These are phyloP conservation scores for Dromius quadrimaculatus DNA, from an alignment of 2,888 invertebrate species.

Conservation along the genomic window DNA sequence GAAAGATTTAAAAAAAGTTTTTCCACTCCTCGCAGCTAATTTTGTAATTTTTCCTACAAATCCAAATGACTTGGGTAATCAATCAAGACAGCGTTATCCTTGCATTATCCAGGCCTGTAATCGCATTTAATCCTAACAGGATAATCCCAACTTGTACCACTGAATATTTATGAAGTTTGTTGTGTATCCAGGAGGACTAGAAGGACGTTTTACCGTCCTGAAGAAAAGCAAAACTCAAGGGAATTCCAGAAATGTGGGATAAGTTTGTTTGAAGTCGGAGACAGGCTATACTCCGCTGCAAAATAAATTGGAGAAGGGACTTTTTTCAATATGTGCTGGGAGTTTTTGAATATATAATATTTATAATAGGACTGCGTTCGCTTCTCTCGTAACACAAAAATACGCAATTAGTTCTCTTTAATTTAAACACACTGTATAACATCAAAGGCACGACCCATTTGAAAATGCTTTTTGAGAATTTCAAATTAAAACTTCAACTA, in stretches of 20 bases:
- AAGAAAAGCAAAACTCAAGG: background rate
- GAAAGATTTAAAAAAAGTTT: too few species aligned
- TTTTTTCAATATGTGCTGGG: background rate
- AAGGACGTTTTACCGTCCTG: background rate
- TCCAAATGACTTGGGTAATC: constrained; percentile 22
- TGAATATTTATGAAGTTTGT: constrained; percentile 42
- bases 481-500: too few species aligned
- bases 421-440: background rate
- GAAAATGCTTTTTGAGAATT: too few species aligned
- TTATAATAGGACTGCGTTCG: background rate
- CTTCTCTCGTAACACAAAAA: background rate
- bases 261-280: background rate
- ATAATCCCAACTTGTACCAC: constrained; percentile 30
- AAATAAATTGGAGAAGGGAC: background rate
- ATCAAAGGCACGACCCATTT: too few species aligned
- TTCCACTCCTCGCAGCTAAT: too few species aligned
- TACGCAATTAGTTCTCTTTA: background rate
- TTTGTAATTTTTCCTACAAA: constrained; percentile 6
- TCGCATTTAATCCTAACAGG: constrained; percentile 45
- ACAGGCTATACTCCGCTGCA: background rate
- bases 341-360: background rate
- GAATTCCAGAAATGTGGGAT: background rate
- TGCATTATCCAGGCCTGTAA: constrained; percentile 35
- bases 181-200: constrained; percentile 2
- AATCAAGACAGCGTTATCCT: constrained; percentile 40